Evolutionary conservation across 2,797 vertebrate species (phyloP), one percentile per base, ranked within the genome.

Genomic region (Moxostoma hubbsi): DNA sequence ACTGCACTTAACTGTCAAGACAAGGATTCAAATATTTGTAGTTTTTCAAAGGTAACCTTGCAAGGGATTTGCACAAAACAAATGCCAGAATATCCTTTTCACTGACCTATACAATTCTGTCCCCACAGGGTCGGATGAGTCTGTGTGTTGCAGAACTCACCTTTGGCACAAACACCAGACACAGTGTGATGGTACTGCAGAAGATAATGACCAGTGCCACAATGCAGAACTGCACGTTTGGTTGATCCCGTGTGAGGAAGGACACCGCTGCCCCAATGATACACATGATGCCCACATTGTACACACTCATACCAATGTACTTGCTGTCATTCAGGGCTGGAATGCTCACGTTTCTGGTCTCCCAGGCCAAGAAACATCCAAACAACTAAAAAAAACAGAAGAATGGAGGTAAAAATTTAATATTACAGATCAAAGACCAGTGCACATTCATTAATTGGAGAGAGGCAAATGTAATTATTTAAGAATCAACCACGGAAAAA

Each of bases 261-360:
- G 98, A 99, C 81, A 99, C 98, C 0, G 98, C 98, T 0, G 98
- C 98, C 6, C 98, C 98, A 0, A 99, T 99, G 89, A 99, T 99
- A 90, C 98, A 99, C 98, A 99, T 99, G 92, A 99, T 99, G 9
- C 98, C 98, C 85, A 99, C 98, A 0, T 99, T 99, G 94, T 99
- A 99, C 47, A 99, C 98, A 0, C 98, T 99, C 98, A 99, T 99
- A 18, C 98, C 98, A 0, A 99, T 99, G 92, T 99, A 99, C 89
- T 99, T 99, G 94, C 98, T 99, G 88, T 99, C 98, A 0, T 99
- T 99, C 86, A 99, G 94, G 0, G 98, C 98, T 0, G 97, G 98
- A 89, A 99, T 99, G 95, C 97, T 99, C 84, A 99, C 98, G 6
- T 99, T 99, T 81, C 98, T 93, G 1, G 98, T 99, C 90, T 99